Percentiles rank a stretch among this genome's conserved stretches.
Conservation (phyloP, 2,888 invertebrate genomes). For the Hyles lineata region DNA sequence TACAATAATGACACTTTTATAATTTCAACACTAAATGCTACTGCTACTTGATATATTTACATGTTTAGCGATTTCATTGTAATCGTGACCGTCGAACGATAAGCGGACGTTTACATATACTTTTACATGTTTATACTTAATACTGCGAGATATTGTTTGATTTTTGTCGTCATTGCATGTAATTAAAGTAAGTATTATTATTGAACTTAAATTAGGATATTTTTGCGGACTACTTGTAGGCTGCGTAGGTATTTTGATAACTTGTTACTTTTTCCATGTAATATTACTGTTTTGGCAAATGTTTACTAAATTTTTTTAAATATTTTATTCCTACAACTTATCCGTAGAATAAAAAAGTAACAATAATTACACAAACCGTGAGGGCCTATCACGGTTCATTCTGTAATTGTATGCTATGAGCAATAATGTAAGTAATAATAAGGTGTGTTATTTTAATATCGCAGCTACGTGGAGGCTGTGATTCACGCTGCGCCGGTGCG, state of each 20-base stretch:
- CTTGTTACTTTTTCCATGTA: too few species aligned
- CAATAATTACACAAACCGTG: too few species aligned
- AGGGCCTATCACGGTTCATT: too few species aligned
- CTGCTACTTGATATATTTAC: neutral
- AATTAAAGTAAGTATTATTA: too few species aligned
- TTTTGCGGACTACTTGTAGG: too few species aligned
- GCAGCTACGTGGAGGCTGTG: slow-evolving; percentile 89
- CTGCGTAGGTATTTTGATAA: too few species aligned
- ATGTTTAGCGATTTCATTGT: slow-evolving; percentile 6
- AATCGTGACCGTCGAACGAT: slow-evolving; percentile 6
- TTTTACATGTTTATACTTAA: slow-evolving; percentile 6
- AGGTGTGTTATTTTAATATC: slow-evolving; percentile 44
- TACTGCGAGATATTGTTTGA: slow-evolving; percentile 3
- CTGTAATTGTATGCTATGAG: too few species aligned
- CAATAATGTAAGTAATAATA: neutral
- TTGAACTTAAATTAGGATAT: too few species aligned
- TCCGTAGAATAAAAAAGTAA: too few species aligned
- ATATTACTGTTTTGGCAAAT: too few species aligned
- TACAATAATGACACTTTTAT: slow-evolving; percentile 3
- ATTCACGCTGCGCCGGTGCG: slow-evolving; percentile 87
- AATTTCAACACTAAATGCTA: slow-evolving; percentile 28
- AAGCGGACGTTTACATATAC: slow-evolving; percentile 3
- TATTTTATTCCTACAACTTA: too few species aligned
- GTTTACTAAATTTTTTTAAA: too few species aligned
- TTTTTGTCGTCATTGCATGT: neutral